A percentile compares a stretch with the other conserved stretches of the same genome.
Evolutionary conservation across 2,113 vertebrate species (phyloP).

Genomic region (Cynocephalus volans): DNA sequence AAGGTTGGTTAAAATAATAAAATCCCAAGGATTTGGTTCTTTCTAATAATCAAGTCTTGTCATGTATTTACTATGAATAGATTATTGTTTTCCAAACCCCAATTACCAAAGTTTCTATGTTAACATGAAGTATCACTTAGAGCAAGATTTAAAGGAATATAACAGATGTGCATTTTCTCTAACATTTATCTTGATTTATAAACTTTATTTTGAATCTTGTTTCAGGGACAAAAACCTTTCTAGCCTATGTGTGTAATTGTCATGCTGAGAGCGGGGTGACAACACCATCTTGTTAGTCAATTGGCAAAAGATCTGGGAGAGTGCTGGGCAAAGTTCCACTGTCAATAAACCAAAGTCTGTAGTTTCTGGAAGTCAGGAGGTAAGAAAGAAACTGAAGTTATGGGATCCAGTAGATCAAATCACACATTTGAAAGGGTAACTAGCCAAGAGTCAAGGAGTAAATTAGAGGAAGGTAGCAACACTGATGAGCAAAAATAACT

Average conservation of each 20-base stretch:
- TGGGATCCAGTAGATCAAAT: not conserved
- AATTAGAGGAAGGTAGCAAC: not conserved
- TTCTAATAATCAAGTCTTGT: not conserved
- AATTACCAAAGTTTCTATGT: not conserved
- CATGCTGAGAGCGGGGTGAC: not conserved
- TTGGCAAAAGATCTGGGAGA: not conserved
- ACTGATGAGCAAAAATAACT: not conserved
- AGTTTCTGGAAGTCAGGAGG: not conserved
- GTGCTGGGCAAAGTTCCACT: not conserved
- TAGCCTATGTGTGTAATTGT: not conserved
- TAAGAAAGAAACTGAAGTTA: not conserved
- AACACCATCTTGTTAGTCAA: not conserved
- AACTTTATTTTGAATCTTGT: slow-evolving; percentile 31
- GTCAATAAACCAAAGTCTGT: not conserved
- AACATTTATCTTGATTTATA: not conserved
- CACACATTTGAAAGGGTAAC: not conserved
- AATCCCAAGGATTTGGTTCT: not conserved
- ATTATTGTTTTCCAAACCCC: not conserved
- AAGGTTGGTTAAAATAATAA: not conserved
- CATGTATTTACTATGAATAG: not conserved
- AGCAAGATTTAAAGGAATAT: not conserved
- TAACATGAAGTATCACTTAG: not conserved
- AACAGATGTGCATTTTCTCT: not conserved
- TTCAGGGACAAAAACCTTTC: not conserved
- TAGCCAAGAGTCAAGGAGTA: not conserved